Evolutionary conservation across 2,797 vertebrate species (phyloP).

Genomic region (Xiphorhynchus erythropygius): DNA sequence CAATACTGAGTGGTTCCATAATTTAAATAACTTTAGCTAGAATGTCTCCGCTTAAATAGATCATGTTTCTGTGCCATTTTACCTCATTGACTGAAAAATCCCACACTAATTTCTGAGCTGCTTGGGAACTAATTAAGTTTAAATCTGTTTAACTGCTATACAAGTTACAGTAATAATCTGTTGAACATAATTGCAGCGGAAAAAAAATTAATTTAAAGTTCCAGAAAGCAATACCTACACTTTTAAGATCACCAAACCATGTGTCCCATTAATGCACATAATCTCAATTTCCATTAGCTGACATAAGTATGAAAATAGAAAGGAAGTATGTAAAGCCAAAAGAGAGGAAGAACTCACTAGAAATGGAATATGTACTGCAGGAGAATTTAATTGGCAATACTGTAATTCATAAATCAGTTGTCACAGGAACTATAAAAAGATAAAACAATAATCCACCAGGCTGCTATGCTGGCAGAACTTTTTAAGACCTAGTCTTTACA

Average conservation of each 20-base stretch:
- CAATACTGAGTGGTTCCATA: neutral
- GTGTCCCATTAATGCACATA: constrained; percentile 23
- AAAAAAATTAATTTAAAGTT: constrained; percentile 57
- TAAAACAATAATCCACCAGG: neutral
- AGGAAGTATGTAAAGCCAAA: neutral
- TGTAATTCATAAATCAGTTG: neutral
- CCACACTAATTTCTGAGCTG: constrained; percentile 23
- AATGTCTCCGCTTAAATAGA: constrained; percentile 14
- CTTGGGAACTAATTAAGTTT: constrained; percentile 60
- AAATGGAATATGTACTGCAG: neutral
- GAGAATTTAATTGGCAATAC: neutral
- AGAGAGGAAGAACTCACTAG: neutral
- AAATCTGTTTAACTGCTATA: constrained; percentile 44
- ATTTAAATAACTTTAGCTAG: constrained; percentile 24
- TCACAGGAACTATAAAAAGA: neutral
- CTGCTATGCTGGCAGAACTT: neutral
- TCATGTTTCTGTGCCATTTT: constrained; percentile 1
- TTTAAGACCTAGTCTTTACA: neutral
- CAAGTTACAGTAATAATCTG: constrained; percentile 49
- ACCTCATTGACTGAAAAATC: constrained; percentile 43
- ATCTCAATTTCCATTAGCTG: constrained; percentile 44
- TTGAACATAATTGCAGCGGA: constrained; percentile 37
- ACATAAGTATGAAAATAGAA: constrained; percentile 19
- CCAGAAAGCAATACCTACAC: constrained; percentile 6
- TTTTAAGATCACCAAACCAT: neutral